phyloP scores from a whole-genome alignment of 2,797 vertebrate genomes.

The Nyctibius grandis region DNA sequence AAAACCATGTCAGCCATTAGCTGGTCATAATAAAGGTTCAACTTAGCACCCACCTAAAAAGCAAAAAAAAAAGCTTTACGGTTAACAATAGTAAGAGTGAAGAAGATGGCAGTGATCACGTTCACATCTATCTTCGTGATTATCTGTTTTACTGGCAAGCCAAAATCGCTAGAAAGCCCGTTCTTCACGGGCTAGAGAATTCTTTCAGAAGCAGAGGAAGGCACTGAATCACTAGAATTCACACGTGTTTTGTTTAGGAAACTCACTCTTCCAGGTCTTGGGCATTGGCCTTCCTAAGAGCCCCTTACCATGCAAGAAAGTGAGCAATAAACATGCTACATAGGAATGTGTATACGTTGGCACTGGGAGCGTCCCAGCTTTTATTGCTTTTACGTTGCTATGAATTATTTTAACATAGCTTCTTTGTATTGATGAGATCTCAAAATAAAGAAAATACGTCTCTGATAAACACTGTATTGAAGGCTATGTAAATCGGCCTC shows the following conservation, averaged over 20 bases:
- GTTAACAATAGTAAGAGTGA: background rate
- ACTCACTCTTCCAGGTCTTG: background rate
- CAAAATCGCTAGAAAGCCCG: background rate
- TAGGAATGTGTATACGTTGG: rapidly evolving
- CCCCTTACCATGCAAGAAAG: background rate
- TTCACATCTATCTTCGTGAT: background rate
- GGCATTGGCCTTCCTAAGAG: background rate
- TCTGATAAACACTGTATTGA: background rate
- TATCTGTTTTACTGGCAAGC: background rate
- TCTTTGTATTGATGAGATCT: background rate
- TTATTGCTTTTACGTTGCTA: background rate
- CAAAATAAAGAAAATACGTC: background rate
- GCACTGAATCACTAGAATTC: background rate
- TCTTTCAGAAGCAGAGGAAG: background rate
- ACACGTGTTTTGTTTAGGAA: background rate
- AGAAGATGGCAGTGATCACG: background rate
- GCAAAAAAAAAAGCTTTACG: background rate
- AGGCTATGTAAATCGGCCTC: background rate
- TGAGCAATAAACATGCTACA: background rate
- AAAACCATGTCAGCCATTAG: background rate
- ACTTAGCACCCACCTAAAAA: background rate
- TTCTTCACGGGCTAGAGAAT: background rate
- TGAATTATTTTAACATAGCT: background rate
- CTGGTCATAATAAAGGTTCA: background rate
- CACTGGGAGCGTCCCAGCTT: background rate